phyloP scores from a whole-genome alignment of 1,140 invertebrate species.

The Colletes gigas region DNA sequence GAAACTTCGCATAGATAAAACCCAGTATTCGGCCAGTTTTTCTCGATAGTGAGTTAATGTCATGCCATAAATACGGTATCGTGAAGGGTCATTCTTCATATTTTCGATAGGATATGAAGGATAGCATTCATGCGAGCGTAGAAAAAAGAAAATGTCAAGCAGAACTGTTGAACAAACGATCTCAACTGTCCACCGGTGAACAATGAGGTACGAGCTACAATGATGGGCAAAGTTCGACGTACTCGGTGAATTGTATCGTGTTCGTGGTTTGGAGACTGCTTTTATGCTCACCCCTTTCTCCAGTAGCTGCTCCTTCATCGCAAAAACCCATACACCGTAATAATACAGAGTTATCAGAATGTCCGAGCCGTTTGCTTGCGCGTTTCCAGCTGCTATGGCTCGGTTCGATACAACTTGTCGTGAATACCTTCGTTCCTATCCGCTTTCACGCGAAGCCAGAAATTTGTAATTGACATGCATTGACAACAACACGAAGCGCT shows the following conservation, averaged over 20 bases:
- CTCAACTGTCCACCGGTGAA: conserved; percentile 21
- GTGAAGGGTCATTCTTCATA: conserved; percentile 37
- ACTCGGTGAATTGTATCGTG: conserved; percentile 52
- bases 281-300: conserved; percentile 30
- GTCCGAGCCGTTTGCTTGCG: conserved; percentile 39
- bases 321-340: conserved; percentile 27
- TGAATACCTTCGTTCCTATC: background rate
- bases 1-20: background rate
- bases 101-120: conserved; percentile 37
- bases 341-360: conserved; percentile 50
- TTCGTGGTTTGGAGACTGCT: conserved; percentile 34
- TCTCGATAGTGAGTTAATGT: conserved; percentile 12
- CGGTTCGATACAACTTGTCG: background rate
- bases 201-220: conserved; percentile 44
- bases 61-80: conserved; percentile 12
- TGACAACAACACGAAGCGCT: too few species aligned
- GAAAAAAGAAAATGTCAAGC: background rate
- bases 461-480: conserved; percentile 1
- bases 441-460: background rate
- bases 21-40: conserved; percentile 23
- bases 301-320: conserved; percentile 9
- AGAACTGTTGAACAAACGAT: conserved; percentile 47
- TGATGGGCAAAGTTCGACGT: conserved; percentile 32
- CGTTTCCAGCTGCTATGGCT: conserved; percentile 21
- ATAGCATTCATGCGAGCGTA: background rate